These are phyloP conservation scores for Leptodactylus fuscus DNA, from an alignment of 2,113 vertebrate genomes.

Conservation along the genomic window DNA sequence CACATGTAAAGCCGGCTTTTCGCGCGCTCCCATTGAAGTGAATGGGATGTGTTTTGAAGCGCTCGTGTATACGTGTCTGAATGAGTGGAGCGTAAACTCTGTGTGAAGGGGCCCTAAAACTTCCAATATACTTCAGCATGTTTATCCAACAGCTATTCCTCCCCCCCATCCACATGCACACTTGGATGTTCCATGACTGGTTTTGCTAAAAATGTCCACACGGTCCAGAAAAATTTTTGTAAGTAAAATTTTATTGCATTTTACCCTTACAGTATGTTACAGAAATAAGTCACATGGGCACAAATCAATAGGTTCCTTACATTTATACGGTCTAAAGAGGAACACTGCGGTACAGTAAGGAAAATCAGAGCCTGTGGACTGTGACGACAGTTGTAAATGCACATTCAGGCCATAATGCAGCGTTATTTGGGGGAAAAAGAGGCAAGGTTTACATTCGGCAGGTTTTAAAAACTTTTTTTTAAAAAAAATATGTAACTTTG, in stretches of 20 bases:
- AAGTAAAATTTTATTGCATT: slow-evolving; percentile 40
- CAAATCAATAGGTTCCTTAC: neutral
- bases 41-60: no score
- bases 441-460: neutral
- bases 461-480: neutral
- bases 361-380: neutral
- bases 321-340: neutral
- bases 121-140: no score
- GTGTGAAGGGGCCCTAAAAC: no score
- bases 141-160: no score
- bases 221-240: no score
- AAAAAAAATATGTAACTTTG: neutral
- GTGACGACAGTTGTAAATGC: neutral
- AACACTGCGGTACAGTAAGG: neutral
- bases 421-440: neutral
- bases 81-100: no score
- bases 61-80: no score
- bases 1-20: no score
- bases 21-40: no score
- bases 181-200: no score
- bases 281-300: slow-evolving; percentile 9
- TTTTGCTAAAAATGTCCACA: no score
- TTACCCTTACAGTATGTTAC: slow-evolving; percentile 28
- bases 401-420: neutral
- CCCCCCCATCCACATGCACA: no score